A percentile compares a stretch with the other conserved stretches of the same genome.
These are phyloP conservation scores for Cantharis rufa DNA, from an alignment of 2,888 invertebrate species.

Conservation along the genomic window DNA sequence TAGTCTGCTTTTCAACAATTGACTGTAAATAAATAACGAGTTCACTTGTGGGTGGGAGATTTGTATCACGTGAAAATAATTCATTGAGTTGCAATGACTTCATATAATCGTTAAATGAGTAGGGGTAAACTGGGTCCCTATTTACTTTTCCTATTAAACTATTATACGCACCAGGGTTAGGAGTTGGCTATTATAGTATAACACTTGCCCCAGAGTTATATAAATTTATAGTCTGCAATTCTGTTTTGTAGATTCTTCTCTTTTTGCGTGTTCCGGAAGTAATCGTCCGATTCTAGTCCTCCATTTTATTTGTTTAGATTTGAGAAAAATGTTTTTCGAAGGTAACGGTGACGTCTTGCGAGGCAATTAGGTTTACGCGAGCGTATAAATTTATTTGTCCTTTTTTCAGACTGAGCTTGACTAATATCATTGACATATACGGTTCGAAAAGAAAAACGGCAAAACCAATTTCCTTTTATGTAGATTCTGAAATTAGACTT, in stretches of 20 bases:
- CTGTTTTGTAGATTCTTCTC: not conserved
- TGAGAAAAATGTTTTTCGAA: not conserved
- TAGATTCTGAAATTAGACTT: slow-evolving; percentile 30
- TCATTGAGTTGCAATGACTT: slow-evolving; percentile 17
- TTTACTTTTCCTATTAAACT: slow-evolving; percentile 37
- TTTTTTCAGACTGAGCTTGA: not conserved
- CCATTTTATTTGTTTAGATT: not conserved
- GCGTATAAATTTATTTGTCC: too few relatives aligned
- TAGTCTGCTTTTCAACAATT: not conserved
- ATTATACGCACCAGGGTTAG: slow-evolving; percentile 36
- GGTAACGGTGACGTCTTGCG: not conserved
- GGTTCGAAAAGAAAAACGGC: slow-evolving; percentile 38
- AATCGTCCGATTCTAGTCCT: not conserved
- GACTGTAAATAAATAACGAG: not conserved
- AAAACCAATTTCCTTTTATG: slow-evolving; percentile 48
- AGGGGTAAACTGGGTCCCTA: slow-evolving; percentile 28
- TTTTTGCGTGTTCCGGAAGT: not conserved
- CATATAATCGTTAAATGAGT: slow-evolving; percentile 30
- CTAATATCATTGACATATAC: slow-evolving; percentile 13
- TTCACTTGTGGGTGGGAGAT: not conserved
- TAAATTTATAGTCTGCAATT: slow-evolving; percentile 27
- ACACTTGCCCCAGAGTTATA: slow-evolving; percentile 33
- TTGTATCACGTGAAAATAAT: not conserved
- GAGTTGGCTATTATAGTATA: slow-evolving; percentile 34
- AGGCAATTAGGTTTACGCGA: not conserved